These are phyloP conservation scores for Anadara kagoshimensis DNA, from an alignment of 1,140 invertebrate species.

Conservation along the genomic window DNA sequence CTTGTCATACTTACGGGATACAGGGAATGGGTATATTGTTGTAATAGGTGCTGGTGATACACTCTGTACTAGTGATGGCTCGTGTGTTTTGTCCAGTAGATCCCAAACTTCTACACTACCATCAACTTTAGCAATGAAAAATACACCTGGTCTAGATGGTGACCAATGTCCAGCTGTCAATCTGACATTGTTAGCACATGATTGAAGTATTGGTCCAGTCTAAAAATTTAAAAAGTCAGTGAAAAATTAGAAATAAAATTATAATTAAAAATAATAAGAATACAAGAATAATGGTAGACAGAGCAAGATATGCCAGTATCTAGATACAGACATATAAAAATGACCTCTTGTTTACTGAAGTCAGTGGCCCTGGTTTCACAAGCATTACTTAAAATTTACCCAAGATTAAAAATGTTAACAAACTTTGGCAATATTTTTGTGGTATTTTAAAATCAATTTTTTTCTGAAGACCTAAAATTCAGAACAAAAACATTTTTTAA, in stretches of 20 bases:
- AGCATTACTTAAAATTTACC: no score
- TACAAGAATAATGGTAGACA: no score
- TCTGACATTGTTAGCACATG: constrained; percentile 54
- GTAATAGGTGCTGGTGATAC: constrained; percentile 69
- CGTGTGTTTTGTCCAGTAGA: constrained; percentile 74
- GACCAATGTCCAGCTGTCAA: constrained; percentile 72
- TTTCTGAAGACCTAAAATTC: no score
- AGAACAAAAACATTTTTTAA: no score
- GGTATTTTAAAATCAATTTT: no score
- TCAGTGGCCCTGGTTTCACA: background rate
- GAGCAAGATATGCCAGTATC: no score
- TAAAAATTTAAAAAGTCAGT: no score
- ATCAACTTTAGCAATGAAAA: constrained; percentile 74
- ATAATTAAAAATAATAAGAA: background rate
- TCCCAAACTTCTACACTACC: constrained; percentile 76
- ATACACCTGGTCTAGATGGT: constrained; percentile 73
- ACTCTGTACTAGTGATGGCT: constrained; percentile 72
- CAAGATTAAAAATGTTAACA: no score
- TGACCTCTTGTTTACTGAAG: background rate
- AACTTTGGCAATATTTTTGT: no score
- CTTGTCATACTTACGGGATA: constrained; percentile 62
- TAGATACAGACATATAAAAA: background rate
- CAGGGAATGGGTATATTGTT: constrained; percentile 64
- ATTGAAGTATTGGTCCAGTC: constrained; percentile 71
- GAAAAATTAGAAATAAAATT: constrained; percentile 1